Evolutionary conservation across 1,140 invertebrate species (phyloP), one percentile per base, ranked within the genome.

Genomic region (Homalodisca vitripennis): DNA sequence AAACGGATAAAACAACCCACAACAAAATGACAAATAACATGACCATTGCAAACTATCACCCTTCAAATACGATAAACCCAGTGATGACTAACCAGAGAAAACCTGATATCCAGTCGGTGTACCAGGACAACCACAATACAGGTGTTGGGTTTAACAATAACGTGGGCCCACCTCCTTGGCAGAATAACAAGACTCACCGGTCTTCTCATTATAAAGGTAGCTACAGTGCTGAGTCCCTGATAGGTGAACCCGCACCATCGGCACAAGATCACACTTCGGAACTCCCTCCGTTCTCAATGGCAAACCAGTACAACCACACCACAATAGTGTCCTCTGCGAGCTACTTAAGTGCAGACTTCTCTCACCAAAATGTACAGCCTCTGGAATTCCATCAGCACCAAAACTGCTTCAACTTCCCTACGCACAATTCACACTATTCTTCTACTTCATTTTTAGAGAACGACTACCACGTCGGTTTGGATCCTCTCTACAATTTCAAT

Each of bases 211-310:
- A 70, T 66, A 74, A 72, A 69, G 85, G 82, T 57, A 87, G 82
- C 77, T 86, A 87, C 65, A 86, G 85, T 2, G 85, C 85, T 0
- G 85, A 87, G 70, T 83, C 85, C 17, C 73, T 87, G 13, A 86
- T 87, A 55, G 80, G 81, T 17, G 60, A 80, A 73, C 64, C 77
- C 63, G 30, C 80, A 71, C 71, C 76, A 79, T n/a, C n/a, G n/a
- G 65, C 79, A 77, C 3, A 79, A 82, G 77, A 74, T 29, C 76
- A 72, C 68, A 73, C 66, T 22, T 53, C 60, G 53, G 75, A 74
- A 75, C 74, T 72, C 73, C 69, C 51, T 75, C 75, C 63, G 74
- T 77, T 22, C 73, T n/a, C 74, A 22, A 32, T 32, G 26, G 46
- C 20, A 12, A 67, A 78, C 32, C 73, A 77, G 3, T 79, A 82